Evolutionary conservation across 53 echinoderm and acorn worm genomes (phyloP).

Genomic region (Pentamera pediparva): DNA sequence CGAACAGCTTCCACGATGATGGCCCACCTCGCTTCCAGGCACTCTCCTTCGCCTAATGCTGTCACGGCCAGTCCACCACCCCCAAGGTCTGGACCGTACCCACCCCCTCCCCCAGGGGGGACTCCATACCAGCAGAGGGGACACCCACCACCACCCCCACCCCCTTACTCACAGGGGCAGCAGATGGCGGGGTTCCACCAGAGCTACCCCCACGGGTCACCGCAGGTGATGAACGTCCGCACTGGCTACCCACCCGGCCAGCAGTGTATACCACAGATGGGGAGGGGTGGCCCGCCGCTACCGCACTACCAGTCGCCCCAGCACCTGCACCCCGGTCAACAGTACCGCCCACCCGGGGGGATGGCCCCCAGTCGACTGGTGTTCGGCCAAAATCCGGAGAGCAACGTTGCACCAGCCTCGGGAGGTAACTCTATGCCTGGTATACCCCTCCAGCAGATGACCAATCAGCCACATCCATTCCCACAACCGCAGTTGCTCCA

Average conservation of each 20-base stretch:
- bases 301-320: background rate
- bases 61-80: slow-evolving; percentile 42
- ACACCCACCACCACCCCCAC: slow-evolving; percentile 8
- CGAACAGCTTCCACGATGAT: slow-evolving; percentile 83
- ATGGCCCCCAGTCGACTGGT: background rate
- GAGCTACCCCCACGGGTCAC: slow-evolving; percentile 19
- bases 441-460: no score
- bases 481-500: no score
- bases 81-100: background rate
- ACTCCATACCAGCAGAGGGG: slow-evolving; percentile 1
- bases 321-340: background rate
- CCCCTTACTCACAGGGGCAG: background rate
- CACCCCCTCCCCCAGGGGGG: background rate
- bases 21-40: slow-evolving; percentile 67
- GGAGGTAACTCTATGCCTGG: no score
- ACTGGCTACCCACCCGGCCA: slow-evolving; percentile 24
- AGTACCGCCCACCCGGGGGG: background rate
- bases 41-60: slow-evolving; percentile 60
- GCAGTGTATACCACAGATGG: background rate
- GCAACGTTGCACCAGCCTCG: no score
- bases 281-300: background rate
- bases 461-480: no score
- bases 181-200: slow-evolving; percentile 1
- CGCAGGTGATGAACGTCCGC: slow-evolving; percentile 13
- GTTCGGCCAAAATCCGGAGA: no score